phyloP scores from a whole-genome alignment of 2,888 invertebrate species.

The Zygaena filipendulae region DNA sequence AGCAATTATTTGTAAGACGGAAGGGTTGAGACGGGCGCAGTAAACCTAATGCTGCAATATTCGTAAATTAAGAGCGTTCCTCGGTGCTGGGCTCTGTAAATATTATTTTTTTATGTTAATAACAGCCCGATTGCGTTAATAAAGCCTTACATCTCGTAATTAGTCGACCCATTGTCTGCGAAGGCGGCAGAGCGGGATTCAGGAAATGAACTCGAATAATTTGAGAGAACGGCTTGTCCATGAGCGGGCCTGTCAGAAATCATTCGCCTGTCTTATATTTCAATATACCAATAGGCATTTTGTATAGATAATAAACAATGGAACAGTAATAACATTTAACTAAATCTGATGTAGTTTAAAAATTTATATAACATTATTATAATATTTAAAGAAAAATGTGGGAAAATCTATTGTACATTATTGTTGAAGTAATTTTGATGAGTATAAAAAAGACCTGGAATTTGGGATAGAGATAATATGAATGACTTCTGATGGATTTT shows the following conservation, averaged over 20 bases:
- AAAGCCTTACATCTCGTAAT: slow-evolving; percentile 66
- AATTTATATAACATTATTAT: too few relatives aligned
- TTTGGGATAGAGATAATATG: too few relatives aligned
- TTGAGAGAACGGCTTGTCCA: slow-evolving; percentile 28
- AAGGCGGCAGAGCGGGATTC: slow-evolving; percentile 37
- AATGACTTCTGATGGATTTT: too few relatives aligned
- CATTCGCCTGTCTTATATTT: too few relatives aligned
- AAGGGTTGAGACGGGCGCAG: slow-evolving; percentile 51
- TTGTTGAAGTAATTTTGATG: too few relatives aligned
- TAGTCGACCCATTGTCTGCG: slow-evolving; percentile 51
- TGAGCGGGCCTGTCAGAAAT: slow-evolving; percentile 21
- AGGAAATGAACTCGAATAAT: slow-evolving; percentile 44
- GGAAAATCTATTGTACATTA: too few relatives aligned
- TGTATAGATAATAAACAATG: too few relatives aligned
- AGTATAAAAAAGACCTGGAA: too few relatives aligned
- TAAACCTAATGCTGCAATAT: slow-evolving; percentile 60
- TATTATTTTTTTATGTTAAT: slow-evolving; percentile 70
- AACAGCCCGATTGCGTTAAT: slow-evolving; percentile 63
- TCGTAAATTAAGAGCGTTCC: slow-evolving; percentile 60
- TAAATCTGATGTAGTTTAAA: too few relatives aligned
- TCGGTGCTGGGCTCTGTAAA: slow-evolving; percentile 46
- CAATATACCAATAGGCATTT: too few relatives aligned
- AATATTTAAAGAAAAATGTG: too few relatives aligned
- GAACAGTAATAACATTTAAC: too few relatives aligned
- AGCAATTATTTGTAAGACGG: slow-evolving; percentile 60